Evolutionary conservation across 2,888 invertebrate genomes (phyloP), one percentile per base, ranked within the genome.

Genomic region (Drosophila lacicola): DNA sequence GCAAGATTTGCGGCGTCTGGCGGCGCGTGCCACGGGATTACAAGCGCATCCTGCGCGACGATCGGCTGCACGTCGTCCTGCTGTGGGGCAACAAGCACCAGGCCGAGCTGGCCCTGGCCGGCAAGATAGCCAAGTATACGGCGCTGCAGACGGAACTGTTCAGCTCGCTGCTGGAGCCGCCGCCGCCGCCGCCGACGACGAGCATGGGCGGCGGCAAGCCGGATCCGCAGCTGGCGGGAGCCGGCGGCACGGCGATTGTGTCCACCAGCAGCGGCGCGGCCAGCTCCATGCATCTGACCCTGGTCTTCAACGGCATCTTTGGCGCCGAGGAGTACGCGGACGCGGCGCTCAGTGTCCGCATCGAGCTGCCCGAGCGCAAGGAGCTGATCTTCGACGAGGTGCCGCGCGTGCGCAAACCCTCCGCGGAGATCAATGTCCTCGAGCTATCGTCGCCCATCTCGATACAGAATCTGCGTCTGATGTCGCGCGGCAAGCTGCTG

Each of bases 1-100:
- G 96, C 72, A 97, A 97, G 93, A 94, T 97, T 33, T 98, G 98
- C 90, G 98, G 98, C 0, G 97, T 97, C 1, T 98, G 98, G 98
- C 94, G 96, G 68, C 94, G 97, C 71, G 94, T 98, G 54, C 96
- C 98, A 1, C 94, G 96, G 42, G 96, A 97, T 72, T 98, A 98
- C 92, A 94, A 96, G 84, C 95, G 95, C 75, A 92, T 96, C 54
- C 93, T 97, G 73, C 95, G 96, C 76, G 97, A 97, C 80, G 97
- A 97, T 78, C 95, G 95, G 64, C 93, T 97, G 78, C 95, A 95
- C 89, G 96, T 96, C 25, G 96, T 96, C 0, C 93, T 97, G 44
- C 93, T 96, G 33, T 97, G 97, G 96, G 96, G 95, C 70, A 94
- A 94, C 73, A 95, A 95, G 88, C 95, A 94, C 81, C 94, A 95